phyloP scores from a whole-genome alignment of 2,797 vertebrate species.

The Melanotaenia maccullochi region DNA sequence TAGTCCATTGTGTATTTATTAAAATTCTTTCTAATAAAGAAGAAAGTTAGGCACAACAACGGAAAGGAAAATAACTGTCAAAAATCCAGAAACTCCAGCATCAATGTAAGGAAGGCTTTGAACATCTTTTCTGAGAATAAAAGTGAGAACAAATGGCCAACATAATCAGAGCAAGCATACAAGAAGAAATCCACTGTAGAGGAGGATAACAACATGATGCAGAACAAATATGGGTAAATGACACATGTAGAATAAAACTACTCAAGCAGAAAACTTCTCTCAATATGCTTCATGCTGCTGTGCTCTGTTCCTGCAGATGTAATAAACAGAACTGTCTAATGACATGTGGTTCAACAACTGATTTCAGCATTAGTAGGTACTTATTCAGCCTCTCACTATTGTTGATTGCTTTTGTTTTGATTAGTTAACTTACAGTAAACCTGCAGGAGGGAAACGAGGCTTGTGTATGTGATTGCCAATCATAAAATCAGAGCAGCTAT shows the following conservation, averaged over 20 bases:
- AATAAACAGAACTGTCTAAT: conserved; percentile 34
- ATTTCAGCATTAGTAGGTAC: conserved; percentile 23
- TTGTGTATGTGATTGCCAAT: conserved; percentile 55
- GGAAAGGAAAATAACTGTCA: too few relatives aligned
- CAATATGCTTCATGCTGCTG: conserved; percentile 7
- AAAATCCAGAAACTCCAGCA: too few relatives aligned
- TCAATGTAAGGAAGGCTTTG: conserved; percentile 25
- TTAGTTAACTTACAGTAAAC: conserved; percentile 37
- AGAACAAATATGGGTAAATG: conserved; percentile 24
- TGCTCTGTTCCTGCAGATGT: conserved; percentile 6
- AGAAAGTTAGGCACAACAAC: too few relatives aligned
- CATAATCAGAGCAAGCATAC: conserved; percentile 24
- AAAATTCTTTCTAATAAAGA: too few relatives aligned
- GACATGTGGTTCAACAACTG: background rate
- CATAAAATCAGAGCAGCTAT: conserved; percentile 60
- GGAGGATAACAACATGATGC: conserved; percentile 23
- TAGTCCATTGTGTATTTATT: too few relatives aligned
- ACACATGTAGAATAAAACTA: conserved; percentile 12
- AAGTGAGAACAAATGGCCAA: conserved; percentile 16
- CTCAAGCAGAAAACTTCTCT: conserved; percentile 1
- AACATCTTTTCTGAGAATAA: conserved; percentile 21
- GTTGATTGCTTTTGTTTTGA: conserved; percentile 63
- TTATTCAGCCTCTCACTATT: conserved; percentile 26
- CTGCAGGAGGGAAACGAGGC: conserved; percentile 20
- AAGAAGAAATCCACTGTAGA: conserved; percentile 7